phyloP scores from a whole-genome alignment of 2,888 invertebrate genomes.

The Sinelater perroti region DNA sequence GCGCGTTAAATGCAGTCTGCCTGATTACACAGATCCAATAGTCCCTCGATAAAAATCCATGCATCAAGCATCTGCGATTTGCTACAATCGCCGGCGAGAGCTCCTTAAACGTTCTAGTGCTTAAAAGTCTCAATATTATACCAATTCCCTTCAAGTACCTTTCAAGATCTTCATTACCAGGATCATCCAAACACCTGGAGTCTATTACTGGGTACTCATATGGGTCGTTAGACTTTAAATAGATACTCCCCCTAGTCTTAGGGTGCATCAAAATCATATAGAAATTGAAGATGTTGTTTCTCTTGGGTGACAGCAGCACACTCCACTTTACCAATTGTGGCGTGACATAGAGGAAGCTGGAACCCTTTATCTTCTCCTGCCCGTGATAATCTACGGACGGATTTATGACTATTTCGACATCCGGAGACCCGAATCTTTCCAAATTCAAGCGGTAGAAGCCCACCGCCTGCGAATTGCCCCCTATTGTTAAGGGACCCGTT shows the following conservation, averaged over 20 bases:
- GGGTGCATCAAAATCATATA: conserved; percentile 40
- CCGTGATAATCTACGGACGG: background rate
- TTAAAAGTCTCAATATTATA: conserved; percentile 37
- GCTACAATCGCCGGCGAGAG: conserved; percentile 64
- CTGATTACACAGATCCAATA: conserved; percentile 72
- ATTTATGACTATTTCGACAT: background rate
- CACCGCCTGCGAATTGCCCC: background rate
- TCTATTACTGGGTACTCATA: conserved; percentile 50
- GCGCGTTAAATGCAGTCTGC: conserved; percentile 67
- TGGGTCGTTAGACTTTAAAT: conserved; percentile 47
- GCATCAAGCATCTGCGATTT: conserved; percentile 61
- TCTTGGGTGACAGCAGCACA: conserved; percentile 35
- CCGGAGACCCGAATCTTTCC: background rate
- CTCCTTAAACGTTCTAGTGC: conserved; percentile 67
- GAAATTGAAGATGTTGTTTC: background rate
- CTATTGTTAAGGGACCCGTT: conserved; percentile 4
- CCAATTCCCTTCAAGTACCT: conserved; percentile 69
- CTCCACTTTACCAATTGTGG: background rate
- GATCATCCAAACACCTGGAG: conserved; percentile 45
- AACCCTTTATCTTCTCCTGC: conserved; percentile 15
- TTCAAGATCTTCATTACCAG: conserved; percentile 70
- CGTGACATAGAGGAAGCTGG: background rate
- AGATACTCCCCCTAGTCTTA: conserved; percentile 47
- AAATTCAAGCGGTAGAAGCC: background rate
- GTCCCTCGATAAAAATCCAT: conserved; percentile 65